A percentile compares a stretch with the other conserved stretches of the same genome.
Evolutionary conservation across 2,888 invertebrate genomes (phyloP).

Genomic region (Trissoscelio sp.): DNA sequence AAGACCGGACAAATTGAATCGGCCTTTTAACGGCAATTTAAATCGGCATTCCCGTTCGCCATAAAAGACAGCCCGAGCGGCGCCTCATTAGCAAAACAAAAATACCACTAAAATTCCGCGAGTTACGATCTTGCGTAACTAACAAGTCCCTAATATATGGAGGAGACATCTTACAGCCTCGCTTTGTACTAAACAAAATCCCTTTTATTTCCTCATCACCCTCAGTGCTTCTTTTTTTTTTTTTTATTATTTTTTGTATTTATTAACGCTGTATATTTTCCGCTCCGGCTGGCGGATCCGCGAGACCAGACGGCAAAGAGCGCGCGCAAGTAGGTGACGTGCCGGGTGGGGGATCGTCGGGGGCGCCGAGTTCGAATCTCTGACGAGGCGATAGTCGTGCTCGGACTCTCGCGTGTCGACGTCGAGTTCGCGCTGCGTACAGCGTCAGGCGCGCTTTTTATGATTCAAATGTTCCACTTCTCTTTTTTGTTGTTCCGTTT

Average conservation of each 20-base stretch:
- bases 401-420: conserved; percentile 27
- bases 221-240: neutral
- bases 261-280: neutral
- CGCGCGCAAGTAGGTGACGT: conserved; percentile 40
- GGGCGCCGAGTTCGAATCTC: conserved; percentile 41
- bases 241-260: neutral
- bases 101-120: conserved; percentile 49
- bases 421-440: neutral
- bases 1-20: conserved; percentile 39
- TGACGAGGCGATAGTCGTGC: conserved; percentile 34
- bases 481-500: no score
- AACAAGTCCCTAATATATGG: conserved; percentile 45
- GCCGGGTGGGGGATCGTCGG: conserved; percentile 15
- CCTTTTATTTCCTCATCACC: no score
- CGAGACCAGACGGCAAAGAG: neutral
- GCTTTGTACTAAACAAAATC: neutral
- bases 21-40: conserved; percentile 34
- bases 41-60: conserved; percentile 39
- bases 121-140: conserved; percentile 55
- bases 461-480: no score
- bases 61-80: conserved; percentile 34
- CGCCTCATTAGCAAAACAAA: conserved; percentile 58
- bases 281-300: conserved; percentile 1
- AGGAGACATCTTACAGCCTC: conserved; percentile 17
- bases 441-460: no score